phyloP scores from a whole-genome alignment of 2,113 vertebrate species.

The Lasiurus cinereus region DNA sequence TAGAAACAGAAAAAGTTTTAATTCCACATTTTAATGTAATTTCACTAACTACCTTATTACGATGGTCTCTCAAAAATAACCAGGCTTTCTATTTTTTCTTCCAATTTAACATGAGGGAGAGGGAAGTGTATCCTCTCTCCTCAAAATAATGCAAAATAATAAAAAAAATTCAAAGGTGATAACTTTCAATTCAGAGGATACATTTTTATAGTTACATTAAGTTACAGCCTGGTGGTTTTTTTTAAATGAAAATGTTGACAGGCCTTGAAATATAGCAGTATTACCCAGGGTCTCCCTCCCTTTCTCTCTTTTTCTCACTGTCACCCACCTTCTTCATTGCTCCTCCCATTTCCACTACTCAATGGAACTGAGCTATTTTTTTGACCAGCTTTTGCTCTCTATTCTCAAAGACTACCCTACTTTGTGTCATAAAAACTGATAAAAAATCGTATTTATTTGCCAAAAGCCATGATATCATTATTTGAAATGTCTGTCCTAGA shows the following conservation, averaged over 20 bases:
- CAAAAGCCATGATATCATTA: constrained; percentile 48
- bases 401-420: constrained; percentile 42
- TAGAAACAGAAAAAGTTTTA: constrained; percentile 14
- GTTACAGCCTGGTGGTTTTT: constrained; percentile 75
- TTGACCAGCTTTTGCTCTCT: constrained; percentile 43
- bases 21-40: neutral
- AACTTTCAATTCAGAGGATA: constrained; percentile 64
- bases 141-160: constrained; percentile 37
- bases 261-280: neutral
- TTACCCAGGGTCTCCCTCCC: neutral
- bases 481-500: constrained; percentile 50
- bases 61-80: constrained; percentile 65
- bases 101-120: constrained; percentile 51
- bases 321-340: neutral
- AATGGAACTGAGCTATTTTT: constrained; percentile 1
- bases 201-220: constrained; percentile 76
- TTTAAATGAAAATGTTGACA: constrained; percentile 48
- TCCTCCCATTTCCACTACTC: neutral
- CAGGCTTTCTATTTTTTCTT: constrained; percentile 56
- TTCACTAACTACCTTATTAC: constrained; percentile 45
- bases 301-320: neutral
- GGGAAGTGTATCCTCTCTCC: neutral
- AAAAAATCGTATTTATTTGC: constrained; percentile 78
- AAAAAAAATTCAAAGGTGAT: constrained; percentile 52
- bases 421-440: constrained; percentile 74